Evolutionary conservation across 2,888 invertebrate genomes (phyloP), one percentile per base, ranked within the genome.

Genomic region (Aporophyla lueneburgensis): DNA sequence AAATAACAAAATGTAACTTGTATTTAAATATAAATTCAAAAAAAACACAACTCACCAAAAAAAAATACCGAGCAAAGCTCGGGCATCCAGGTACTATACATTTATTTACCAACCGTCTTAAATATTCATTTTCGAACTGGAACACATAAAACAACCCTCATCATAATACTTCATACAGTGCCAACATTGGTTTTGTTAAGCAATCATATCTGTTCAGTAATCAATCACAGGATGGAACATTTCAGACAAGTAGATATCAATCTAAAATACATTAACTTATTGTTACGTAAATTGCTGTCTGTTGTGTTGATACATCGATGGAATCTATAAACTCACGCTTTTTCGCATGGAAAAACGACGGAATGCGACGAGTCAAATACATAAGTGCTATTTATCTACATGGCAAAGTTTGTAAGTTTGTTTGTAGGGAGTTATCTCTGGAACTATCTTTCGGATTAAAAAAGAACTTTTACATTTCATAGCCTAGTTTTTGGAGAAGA

Each of bases 201-300:
- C 83, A 82, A 81, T 70, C 65, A 59, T 69, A 43, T 66, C 59
- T 33, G 67, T 51, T 43, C 53, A 33, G 68, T 59, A 54, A 83
- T 85, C 66, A 82, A 82, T 83, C 72, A 82, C 4, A 54, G 14
- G 16, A 49, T 40, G 27, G 21, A 24, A 56, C 14, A 63, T 67
- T 67, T 9, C 14, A 24, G 49, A 68, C 24, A 21, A 67, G 33
- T 33, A 46, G 43, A 46, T 46, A 58, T 67, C 43, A 49, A 70
- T 70, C 33, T 14, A 24, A 72, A 54, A 54, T 43, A 27, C 24
- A 65, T 43, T n/a, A 51, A 21, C 7, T 24, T 53, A 53, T 80
- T 77, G 56, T 74, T 51, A 81, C 9, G 40, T 24, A 56, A 63
- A 80, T 63, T 1, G 21, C n/a, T 54, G 27, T 54, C 33, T 43